Base-by-base conservation (phyloP, 2,888 invertebrate species). In the Papilio protenor region DNA sequence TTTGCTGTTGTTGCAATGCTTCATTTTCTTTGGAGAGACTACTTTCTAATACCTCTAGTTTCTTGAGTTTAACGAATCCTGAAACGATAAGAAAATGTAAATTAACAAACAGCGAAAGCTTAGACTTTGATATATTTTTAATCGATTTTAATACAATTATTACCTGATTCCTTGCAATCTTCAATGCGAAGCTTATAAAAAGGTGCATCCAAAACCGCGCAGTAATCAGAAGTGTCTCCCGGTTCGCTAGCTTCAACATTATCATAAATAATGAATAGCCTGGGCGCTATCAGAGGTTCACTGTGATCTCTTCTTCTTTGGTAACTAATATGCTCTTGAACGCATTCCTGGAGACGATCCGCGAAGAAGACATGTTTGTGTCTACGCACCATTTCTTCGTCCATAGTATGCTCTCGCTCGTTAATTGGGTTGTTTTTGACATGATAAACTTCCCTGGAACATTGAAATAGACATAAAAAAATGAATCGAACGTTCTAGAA, bases 201-300 rank as follows among this genome's bases (percentile, higher is more conserved):
- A 0, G 96, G 95, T 33, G 95, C 95, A 82, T 96, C 95, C 18
- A 95, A 93, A 74, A 95, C 93, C 11, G 94, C 95, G 82, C 95
- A 95, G 81, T 96, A 96, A 81, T 95, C 95, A 12, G 95, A 92
- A 0, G 95, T 95, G 81, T 96, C 96, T 61, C 95, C 95, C 0
- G 96, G 95, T 75, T 96, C 96, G 59, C 96, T 95, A 14, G 97
- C 96, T 84, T 97, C 97, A 52, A 97, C 95, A 79, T 97, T 97
- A 83, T 97, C 96, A 83, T 97, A 96, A 12, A 97, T 95, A 47
- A 97, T 95, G 84, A 95, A 97, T 73, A 97, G 95, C 64, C 97
- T 94, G 61, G 96, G 96, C 0, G 96, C 93, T 59, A 96, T 95
- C 23, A 97, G 86, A 0, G 96, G 95, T 85, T 96, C 96, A 0